Evolutionary conservation across 2,113 vertebrate genomes (phyloP).

Genomic region (Peromyscus californicus): DNA sequence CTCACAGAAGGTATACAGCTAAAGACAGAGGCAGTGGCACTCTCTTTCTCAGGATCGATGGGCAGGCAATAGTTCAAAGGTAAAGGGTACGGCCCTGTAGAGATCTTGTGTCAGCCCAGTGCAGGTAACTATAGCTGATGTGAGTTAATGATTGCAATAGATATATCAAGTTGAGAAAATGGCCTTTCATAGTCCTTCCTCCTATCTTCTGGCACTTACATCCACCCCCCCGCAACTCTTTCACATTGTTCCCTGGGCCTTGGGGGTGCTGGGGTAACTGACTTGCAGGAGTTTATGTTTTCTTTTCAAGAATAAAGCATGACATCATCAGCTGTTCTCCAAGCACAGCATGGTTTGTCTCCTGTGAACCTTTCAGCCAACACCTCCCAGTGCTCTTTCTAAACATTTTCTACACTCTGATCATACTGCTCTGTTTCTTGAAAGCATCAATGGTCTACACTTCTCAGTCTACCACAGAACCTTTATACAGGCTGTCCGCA

Average conservation of each 20-base stretch:
- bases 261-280: neutral
- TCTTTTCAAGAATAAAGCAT: slow-evolving; percentile 6
- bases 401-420: neutral
- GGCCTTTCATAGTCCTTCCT: neutral
- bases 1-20: neutral
- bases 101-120: too few species aligned
- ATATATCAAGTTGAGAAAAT: too few species aligned
- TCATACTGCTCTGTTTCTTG: neutral
- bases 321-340: neutral
- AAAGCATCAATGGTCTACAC: neutral
- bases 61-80: neutral
- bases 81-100: neutral
- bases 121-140: neutral
- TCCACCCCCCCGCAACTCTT: neutral
- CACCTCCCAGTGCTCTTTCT: neutral
- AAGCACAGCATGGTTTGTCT: neutral
- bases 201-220: neutral
- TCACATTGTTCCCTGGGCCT: neutral
- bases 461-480: neutral
- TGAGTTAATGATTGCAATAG: too few species aligned
- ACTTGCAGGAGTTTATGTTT: neutral
- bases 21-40: neutral
- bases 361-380: neutral
- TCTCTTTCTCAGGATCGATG: neutral
- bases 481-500: neutral